A percentile compares a stretch with the other conserved stretches of the same genome.
These are phyloP conservation scores for Anguilla japonica DNA, from an alignment of 2,113 vertebrate species.

Conservation along the genomic window DNA sequence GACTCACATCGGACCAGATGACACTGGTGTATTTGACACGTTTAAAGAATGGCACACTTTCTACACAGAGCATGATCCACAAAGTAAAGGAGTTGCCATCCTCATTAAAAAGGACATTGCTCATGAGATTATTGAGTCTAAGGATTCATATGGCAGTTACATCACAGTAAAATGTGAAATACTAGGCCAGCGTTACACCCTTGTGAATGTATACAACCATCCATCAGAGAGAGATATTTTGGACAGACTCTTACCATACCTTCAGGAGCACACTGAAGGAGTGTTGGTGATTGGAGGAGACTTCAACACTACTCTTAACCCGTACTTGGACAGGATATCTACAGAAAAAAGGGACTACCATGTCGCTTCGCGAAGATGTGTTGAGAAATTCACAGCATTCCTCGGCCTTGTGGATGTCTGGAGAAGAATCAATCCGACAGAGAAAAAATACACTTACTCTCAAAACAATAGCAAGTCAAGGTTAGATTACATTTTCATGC, in stretches of 20 bases:
- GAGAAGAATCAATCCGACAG: background rate
- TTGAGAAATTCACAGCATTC: background rate
- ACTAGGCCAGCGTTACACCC: slow-evolving; percentile 37
- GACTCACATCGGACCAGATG: background rate
- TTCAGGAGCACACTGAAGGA: slow-evolving; percentile 47
- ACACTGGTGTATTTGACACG: background rate
- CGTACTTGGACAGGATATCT: background rate
- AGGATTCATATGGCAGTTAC: slow-evolving; percentile 33
- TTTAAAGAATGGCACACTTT: background rate
- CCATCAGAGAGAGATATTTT: background rate
- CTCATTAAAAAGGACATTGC: background rate
- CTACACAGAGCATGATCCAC: background rate
- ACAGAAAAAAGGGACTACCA: no score
- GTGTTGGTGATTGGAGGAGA: slow-evolving; percentile 37
- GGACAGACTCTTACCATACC: slow-evolving; percentile 42
- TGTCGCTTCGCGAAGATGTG: no score
- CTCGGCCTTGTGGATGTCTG: background rate
- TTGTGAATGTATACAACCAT: slow-evolving; percentile 49
- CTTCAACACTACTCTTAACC: slow-evolving; percentile 37
- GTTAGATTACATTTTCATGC: no score
- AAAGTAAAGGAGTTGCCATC: background rate
- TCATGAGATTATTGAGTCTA: slow-evolving; percentile 15
- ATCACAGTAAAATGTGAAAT: slow-evolving; percentile 36
- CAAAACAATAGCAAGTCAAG: no score
- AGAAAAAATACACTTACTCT: background rate